Evolutionary conservation across 2,888 invertebrate species (phyloP).

Genomic region (Pterostichus niger): DNA sequence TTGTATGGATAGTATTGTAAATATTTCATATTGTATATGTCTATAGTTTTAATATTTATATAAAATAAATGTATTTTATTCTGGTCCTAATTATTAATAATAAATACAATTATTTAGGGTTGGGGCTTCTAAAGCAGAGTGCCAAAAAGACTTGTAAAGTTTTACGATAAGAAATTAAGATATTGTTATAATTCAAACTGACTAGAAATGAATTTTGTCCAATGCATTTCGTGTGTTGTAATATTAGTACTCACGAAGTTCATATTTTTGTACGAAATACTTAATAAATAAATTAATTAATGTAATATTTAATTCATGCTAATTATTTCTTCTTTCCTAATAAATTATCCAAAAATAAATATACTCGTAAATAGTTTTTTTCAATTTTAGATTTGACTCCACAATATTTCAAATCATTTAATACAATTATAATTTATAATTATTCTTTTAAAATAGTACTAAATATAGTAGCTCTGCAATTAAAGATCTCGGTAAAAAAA

Average conservation of each 20-base stretch:
- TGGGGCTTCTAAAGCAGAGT: constrained; percentile 70
- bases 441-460: no score
- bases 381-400: no score
- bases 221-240: constrained; percentile 31
- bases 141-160: constrained; percentile 71
- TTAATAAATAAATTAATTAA: constrained; percentile 60
- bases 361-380: no score
- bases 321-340: no score
- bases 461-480: no score
- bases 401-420: no score
- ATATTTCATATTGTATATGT: constrained; percentile 66
- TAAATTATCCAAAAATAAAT: no score
- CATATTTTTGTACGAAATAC: constrained; percentile 55
- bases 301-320: constrained; percentile 31
- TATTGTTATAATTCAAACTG: constrained; percentile 64
- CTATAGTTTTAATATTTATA: constrained; percentile 70
- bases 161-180: constrained; percentile 59
- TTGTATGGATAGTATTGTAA: constrained; percentile 65
- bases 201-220: constrained; percentile 61
- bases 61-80: constrained; percentile 71
- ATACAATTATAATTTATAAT: no score
- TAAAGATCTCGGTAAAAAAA: no score
- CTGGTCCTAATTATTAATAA: constrained; percentile 71
- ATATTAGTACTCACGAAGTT: constrained; percentile 28
- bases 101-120: constrained; percentile 67